phyloP scores from a whole-genome alignment of 2,888 invertebrate genomes.

The Metopia argyrocephala region DNA sequence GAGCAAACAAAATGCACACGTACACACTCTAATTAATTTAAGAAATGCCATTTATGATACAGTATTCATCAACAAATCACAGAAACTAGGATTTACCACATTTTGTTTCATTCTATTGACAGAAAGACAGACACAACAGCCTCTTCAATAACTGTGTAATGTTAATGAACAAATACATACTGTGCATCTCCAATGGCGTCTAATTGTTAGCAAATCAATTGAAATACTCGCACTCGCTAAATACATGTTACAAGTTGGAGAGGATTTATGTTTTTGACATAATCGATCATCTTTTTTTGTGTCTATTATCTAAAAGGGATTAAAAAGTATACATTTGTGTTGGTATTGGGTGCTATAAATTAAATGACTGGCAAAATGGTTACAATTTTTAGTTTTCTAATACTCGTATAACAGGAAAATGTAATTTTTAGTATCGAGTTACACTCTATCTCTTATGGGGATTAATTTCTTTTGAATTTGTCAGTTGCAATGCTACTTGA shows the following conservation, averaged over 20 bases:
- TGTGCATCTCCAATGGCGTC: not conserved
- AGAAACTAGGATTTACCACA: not conserved
- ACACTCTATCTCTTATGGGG: not conserved
- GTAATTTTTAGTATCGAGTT: constrained; percentile 29
- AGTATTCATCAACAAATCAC: not conserved
- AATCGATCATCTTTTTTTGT: constrained; percentile 5
- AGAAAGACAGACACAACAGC: not conserved
- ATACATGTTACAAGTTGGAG: too few relatives aligned
- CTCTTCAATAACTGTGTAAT: not conserved
- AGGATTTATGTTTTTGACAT: constrained; percentile 46
- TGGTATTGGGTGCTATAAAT: constrained; percentile 27
- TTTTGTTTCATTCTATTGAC: not conserved
- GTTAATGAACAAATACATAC: not conserved
- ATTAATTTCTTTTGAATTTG: too few relatives aligned
- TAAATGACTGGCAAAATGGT: constrained; percentile 1
- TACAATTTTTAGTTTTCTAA: constrained; percentile 9
- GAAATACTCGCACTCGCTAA: not conserved
- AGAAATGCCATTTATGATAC: constrained; percentile 48
- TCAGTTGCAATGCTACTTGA: too few relatives aligned
- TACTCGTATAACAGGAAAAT: not conserved
- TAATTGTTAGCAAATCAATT: not conserved
- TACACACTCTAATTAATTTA: constrained; percentile 63
- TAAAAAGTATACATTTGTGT: constrained; percentile 27
- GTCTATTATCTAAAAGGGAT: not conserved
- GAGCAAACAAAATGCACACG: constrained; percentile 41